phyloP scores from a whole-genome alignment of 1,140 invertebrate genomes.

The Cherax quadricarinatus region DNA sequence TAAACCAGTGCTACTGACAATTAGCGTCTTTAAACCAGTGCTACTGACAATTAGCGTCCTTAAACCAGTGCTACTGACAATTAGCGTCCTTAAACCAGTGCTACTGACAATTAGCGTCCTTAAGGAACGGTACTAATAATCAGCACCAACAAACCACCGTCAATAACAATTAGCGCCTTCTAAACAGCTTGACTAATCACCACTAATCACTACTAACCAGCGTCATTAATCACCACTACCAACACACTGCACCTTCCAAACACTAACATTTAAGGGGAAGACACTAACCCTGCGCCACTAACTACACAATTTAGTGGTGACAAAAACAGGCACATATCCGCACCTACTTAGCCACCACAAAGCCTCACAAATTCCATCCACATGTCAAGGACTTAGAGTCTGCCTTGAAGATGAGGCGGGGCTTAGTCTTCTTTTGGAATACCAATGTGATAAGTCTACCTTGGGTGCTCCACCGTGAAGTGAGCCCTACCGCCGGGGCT shows the following conservation, averaged over 20 bases:
- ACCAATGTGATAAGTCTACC: slow-evolving; percentile 52
- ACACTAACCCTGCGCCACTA: not conserved
- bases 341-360: slow-evolving; percentile 44
- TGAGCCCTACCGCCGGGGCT: not conserved
- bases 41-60: too few species aligned
- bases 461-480: not conserved
- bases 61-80: too few species aligned
- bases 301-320: not conserved
- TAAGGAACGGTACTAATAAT: too few species aligned
- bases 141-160: not conserved
- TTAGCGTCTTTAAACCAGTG: too few species aligned
- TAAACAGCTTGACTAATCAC: not conserved
- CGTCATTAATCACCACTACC: not conserved
- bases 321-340: not conserved
- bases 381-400: slow-evolving; percentile 44
- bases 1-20: too few species aligned
- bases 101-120: too few species aligned
- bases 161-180: not conserved
- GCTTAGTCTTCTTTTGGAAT: slow-evolving; percentile 41
- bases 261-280: not conserved
- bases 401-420: slow-evolving; percentile 44
- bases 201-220: slow-evolving; percentile 13
- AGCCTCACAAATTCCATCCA: slow-evolving; percentile 51
- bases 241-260: too few species aligned
- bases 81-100: too few species aligned